These are phyloP conservation scores for Ormyrus thymus DNA, from an alignment of 2,888 invertebrate species.

Conservation along the genomic window DNA sequence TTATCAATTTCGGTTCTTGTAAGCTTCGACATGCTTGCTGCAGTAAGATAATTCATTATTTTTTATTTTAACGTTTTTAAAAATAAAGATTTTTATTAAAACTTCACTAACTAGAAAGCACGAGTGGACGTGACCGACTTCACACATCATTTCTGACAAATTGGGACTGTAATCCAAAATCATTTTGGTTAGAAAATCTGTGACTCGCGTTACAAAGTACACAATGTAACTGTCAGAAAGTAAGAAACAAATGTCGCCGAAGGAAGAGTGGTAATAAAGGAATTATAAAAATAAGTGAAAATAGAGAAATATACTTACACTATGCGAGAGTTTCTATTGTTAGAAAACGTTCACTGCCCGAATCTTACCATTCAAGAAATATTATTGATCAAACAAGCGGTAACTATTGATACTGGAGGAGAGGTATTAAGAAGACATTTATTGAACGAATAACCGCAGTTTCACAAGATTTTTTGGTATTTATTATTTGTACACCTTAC, in stretches of 20 bases:
- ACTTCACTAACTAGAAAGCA: not conserved
- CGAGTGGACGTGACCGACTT: not conserved
- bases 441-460: not conserved
- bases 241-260: too few species aligned
- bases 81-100: conserved; percentile 1
- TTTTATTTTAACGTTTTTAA: not conserved
- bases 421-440: not conserved
- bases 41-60: too few species aligned
- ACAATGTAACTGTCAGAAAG: too few species aligned
- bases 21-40: too few species aligned
- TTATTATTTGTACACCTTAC: conserved; percentile 46
- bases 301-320: too few species aligned
- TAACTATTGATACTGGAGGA: not conserved
- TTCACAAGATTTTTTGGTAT: conserved; percentile 36
- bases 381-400: conserved; percentile 39
- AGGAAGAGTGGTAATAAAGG: too few species aligned
- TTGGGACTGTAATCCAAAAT: not conserved
- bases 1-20: not conserved
- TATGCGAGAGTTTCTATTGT: too few species aligned
- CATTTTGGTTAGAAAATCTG: conserved; percentile 37
- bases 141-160: conserved; percentile 15
- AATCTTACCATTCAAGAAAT: too few species aligned
- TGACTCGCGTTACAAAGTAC: not conserved
- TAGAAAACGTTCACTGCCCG: too few species aligned
- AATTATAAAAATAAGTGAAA: too few species aligned